Conservation (phyloP, 2,797 vertebrate species). For the Lutjanus campechanus region DNA sequence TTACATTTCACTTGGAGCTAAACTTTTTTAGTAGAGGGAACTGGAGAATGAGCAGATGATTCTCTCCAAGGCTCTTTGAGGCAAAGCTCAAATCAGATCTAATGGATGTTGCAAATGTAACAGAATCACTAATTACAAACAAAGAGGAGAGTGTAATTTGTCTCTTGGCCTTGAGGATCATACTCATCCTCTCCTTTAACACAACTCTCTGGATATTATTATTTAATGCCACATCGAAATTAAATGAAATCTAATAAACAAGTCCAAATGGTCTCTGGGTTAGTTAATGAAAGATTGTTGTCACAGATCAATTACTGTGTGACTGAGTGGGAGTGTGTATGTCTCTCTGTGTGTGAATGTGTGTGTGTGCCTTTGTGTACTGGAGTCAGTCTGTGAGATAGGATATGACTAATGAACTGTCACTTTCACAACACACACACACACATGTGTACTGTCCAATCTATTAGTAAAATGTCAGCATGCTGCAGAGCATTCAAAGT, state of each 20-base stretch:
- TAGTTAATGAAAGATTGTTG: constrained; percentile 30
- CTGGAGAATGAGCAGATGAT: not conserved
- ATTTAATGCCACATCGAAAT: constrained; percentile 29
- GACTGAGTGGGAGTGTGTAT: constrained; percentile 33
- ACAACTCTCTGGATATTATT: constrained; percentile 16
- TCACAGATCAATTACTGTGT: constrained; percentile 36
- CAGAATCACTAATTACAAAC: constrained; percentile 40
- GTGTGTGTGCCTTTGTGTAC: not conserved
- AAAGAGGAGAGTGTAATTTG: constrained; percentile 19
- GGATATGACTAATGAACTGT: constrained; percentile 68
- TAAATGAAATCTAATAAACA: constrained; percentile 34
- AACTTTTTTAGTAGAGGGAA: not conserved
- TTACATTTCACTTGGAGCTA: not conserved
- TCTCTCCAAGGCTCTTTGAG: constrained; percentile 2
- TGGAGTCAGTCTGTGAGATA: constrained; percentile 42
- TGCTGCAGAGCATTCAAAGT: constrained; percentile 28
- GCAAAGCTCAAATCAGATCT: constrained; percentile 23
- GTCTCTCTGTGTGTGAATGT: not conserved
- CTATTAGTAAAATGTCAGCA: constrained; percentile 70
- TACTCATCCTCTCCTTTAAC: constrained; percentile 16
- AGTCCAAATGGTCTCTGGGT: constrained; percentile 22
- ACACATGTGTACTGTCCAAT: constrained; percentile 10
- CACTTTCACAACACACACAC: constrained; percentile 27
- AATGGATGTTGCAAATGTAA: constrained; percentile 47
- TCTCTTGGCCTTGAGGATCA: constrained; percentile 34